phyloP scores from a whole-genome alignment of 2,888 invertebrate species.

The Drosophila nr. perissopoda region DNA sequence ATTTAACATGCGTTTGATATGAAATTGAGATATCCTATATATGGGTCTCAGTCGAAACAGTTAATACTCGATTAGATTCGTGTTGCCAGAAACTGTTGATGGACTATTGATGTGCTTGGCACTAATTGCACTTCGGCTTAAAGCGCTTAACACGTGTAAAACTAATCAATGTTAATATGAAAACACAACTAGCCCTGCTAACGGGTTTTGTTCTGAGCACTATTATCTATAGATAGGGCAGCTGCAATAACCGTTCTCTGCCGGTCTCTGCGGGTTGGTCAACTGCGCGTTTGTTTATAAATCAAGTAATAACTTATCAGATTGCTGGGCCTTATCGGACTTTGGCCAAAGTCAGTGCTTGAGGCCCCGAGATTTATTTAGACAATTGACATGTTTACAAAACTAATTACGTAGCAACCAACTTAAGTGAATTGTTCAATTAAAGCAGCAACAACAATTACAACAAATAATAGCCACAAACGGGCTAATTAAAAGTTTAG shows the following conservation, averaged over 20 bases:
- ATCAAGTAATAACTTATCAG: conserved; percentile 43
- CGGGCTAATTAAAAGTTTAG: conserved; percentile 61
- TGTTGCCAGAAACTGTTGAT: neutral
- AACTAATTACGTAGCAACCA: conserved; percentile 43
- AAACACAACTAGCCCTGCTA: conserved; percentile 2
- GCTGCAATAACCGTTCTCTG: neutral
- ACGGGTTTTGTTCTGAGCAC: neutral
- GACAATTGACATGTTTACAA: conserved; percentile 16
- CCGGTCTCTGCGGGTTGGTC: conserved; percentile 1
- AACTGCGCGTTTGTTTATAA: conserved; percentile 36
- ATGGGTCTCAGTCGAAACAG: neutral
- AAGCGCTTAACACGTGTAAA: conserved; percentile 30
- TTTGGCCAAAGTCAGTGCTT: conserved; percentile 61
- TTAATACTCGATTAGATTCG: conserved; percentile 24
- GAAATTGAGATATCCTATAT: conserved; percentile 1
- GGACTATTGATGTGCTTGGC: conserved; percentile 14
- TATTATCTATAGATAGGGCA: conserved; percentile 38
- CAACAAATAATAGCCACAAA: conserved; percentile 39
- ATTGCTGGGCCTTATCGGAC: conserved; percentile 50
- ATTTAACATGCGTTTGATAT: conserved; percentile 3
- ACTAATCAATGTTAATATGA: conserved; percentile 23
- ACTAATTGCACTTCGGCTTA: conserved; percentile 18
- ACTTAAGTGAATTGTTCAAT: conserved; percentile 51
- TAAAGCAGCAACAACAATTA: conserved; percentile 23
- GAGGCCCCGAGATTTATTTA: conserved; percentile 47